Evolutionary conservation across 2,888 invertebrate species (phyloP), one percentile per base, ranked within the genome.

Genomic region (Lithodes maja): DNA sequence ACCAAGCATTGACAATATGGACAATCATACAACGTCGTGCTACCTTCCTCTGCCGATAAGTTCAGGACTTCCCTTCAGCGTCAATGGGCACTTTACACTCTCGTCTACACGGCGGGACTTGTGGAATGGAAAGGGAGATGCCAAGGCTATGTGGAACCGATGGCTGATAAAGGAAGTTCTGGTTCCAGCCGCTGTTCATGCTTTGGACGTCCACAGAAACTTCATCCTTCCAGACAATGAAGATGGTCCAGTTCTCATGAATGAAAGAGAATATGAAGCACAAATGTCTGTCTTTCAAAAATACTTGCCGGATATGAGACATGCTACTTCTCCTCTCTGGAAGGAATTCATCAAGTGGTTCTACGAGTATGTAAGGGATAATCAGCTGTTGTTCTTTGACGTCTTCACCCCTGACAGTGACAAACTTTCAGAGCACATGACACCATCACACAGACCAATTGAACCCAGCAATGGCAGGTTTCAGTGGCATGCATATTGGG

Each of bases 121-220:
- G 49, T 87, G 87, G 87, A 83, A 17, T 69, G 87, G 83, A 17
- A 12, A 15, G 3, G 17, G n/a, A 1, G 87, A 87, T 52, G 3
- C 5, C 33, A 87, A 79, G 78, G 49, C 33, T 2, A 17, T 77
- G 1, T 87, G 87, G 87, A 87, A 87, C 75, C n/a, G 52, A 5
- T 87, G 87, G 87, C 75, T 87, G 15, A 61, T 87, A n/a, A 87
- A 78, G n/a, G 87, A 87, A 54, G 75, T 87, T 2, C 7, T 87
- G 61, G 82, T 55, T 77, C 87, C 87, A 33, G 83, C 49, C 17
- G 87, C 83, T 69, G 78, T 83, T 0, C 52, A 78, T n/a, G 83
- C 87, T n/a, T 17, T 83, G 9, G 69, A 77, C 1, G 2, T 49
- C 49, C 83, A 50, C 7, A 77, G 71, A 61, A 52, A 1, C 15